A percentile compares a stretch with the other conserved stretches of the same genome.
These are phyloP conservation scores for Xestia rhomboidea DNA, from an alignment of 2,888 invertebrate species.

Conservation along the genomic window DNA sequence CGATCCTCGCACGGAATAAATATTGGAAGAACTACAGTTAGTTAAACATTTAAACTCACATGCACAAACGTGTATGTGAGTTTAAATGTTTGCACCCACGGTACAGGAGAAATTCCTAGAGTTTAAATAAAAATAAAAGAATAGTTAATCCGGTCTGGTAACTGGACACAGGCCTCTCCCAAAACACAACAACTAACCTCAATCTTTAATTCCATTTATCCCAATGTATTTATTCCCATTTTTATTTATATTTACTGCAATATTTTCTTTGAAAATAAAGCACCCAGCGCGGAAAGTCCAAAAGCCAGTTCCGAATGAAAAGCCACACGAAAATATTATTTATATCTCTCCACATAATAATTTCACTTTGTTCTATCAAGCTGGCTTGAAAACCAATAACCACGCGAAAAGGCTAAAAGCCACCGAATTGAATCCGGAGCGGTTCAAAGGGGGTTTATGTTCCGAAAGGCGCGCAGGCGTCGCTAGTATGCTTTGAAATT, in stretches of 20 bases:
- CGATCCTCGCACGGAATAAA: no score
- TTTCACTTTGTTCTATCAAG: slow-evolving; percentile 46
- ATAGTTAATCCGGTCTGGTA: not conserved
- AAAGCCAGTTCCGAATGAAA: no score
- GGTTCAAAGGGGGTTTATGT: slow-evolving; percentile 71
- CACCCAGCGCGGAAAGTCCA: slow-evolving; percentile 1
- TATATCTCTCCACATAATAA: slow-evolving; percentile 29
- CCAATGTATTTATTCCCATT: not conserved
- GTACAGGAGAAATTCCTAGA: not conserved
- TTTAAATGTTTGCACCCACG: no score
- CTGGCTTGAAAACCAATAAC: slow-evolving; percentile 55
- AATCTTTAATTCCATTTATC: not conserved
- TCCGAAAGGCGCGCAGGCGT: slow-evolving; percentile 60
- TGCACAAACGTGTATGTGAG: no score
- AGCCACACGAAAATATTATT: slow-evolving; percentile 37
- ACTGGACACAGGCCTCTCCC: no score
- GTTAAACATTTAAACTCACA: no score
- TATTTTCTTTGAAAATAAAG: not conserved
- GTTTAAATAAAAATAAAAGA: not conserved
- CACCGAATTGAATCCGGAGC: slow-evolving; percentile 73
- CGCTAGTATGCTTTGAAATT: slow-evolving; percentile 75
- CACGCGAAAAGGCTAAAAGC: slow-evolving; percentile 50
- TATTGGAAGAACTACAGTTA: no score
- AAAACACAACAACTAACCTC: not conserved
- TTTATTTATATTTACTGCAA: not conserved